Percentiles rank a stretch among this genome's conserved stretches.
These are phyloP conservation scores for Spheniscus humboldti DNA, from an alignment of 2,797 vertebrate genomes.

Conservation along the genomic window DNA sequence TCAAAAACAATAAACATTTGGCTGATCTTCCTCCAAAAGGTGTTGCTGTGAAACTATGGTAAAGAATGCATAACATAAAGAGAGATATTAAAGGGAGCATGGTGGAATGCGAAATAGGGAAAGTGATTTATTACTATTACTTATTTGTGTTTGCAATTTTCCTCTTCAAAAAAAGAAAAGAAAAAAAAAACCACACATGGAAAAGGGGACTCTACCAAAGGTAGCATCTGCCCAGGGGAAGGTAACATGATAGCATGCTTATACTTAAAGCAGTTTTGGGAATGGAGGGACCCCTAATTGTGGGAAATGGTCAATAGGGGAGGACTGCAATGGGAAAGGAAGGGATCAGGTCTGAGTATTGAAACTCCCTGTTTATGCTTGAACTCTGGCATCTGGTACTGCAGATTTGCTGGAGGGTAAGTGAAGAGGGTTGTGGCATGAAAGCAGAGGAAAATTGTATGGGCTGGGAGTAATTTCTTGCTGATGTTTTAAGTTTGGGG, in stretches of 20 bases:
- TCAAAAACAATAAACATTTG: not conserved
- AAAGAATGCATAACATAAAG: not conserved
- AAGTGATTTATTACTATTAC: not conserved
- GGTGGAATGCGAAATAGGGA: not conserved
- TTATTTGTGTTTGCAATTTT: not conserved
- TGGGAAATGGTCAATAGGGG: not conserved
- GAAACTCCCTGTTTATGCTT: not conserved
- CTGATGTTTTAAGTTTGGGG: not conserved
- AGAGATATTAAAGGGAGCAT: not conserved
- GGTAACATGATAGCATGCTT: not conserved
- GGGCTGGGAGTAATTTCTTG: conserved; percentile 36
- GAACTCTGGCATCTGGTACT: not conserved
- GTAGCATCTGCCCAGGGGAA: not conserved
- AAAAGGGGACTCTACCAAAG: not conserved
- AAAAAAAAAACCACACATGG: not conserved
- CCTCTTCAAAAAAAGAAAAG: not conserved
- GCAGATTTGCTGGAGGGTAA: not conserved
- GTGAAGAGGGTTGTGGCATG: not conserved
- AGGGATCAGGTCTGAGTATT: not conserved
- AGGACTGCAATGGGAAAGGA: not conserved
- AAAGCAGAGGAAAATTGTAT: not conserved
- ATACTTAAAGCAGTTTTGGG: not conserved
- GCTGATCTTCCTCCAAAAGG: not conserved
- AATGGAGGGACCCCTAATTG: not conserved
- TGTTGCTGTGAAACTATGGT: not conserved